A percentile compares a stretch with the other conserved stretches of the same genome.
Evolutionary conservation across 30 jellyfish, hydroid and myxozoan species (phyloP).

Genomic region (Catostylus mosaicus): DNA sequence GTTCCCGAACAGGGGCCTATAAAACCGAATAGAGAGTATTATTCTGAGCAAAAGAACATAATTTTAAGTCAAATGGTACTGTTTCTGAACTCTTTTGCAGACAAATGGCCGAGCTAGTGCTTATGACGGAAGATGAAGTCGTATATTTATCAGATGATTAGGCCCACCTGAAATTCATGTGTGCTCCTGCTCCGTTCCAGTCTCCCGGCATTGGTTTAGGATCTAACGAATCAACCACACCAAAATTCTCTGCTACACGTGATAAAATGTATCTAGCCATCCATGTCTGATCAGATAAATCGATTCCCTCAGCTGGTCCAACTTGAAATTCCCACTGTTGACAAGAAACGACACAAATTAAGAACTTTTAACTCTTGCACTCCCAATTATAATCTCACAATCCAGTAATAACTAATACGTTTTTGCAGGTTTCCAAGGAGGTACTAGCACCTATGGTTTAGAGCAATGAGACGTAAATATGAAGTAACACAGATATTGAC

Average conservation of each 20-base stretch:
- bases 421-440: too few species aligned
- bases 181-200: constrained; percentile 99
- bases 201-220: constrained; percentile 98
- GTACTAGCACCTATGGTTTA: too few species aligned
- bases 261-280: constrained; percentile 83
- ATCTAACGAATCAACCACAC: constrained; percentile 78
- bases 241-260: constrained; percentile 91
- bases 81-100: too few species aligned
- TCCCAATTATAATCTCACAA: not conserved
- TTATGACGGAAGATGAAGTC: too few species aligned
- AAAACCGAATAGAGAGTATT: too few species aligned
- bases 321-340: constrained; percentile 95
- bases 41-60: too few species aligned
- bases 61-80: too few species aligned
- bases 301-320: constrained; percentile 98
- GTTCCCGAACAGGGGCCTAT: too few species aligned
- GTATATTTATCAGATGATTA: too few species aligned
- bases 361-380: not conserved
- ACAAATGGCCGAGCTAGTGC: too few species aligned
- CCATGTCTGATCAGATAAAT: constrained; percentile 94
- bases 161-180: constrained; percentile 84
- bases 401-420: not conserved
- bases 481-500: too few species aligned
- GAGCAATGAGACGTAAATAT: too few species aligned
- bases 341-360: not conserved